Evolutionary conservation across 2,113 vertebrate genomes (phyloP).

Genomic region (Atherinomorus stipes): DNA sequence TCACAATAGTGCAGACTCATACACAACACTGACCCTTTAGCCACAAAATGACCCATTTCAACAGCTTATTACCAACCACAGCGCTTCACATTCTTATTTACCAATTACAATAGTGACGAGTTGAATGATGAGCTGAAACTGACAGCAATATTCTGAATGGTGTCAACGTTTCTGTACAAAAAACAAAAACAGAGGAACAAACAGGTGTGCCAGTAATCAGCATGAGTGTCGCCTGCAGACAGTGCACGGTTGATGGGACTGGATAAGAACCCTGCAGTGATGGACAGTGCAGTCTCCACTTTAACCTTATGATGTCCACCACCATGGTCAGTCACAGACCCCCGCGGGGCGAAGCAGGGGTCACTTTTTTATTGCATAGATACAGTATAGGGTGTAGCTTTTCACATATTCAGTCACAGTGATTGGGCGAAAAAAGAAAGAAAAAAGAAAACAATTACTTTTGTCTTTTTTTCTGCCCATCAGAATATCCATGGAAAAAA

Average conservation of each 20-base stretch:
- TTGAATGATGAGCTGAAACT: constrained; percentile 12
- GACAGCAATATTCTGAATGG: constrained; percentile 26
- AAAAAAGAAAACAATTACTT: background rate
- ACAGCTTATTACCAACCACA: background rate
- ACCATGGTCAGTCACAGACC: constrained; percentile 32
- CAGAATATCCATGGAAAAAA: constrained; percentile 58
- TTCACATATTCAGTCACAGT: constrained; percentile 82
- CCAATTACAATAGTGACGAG: background rate
- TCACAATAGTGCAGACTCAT: constrained; percentile 17
- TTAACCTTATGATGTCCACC: constrained; percentile 24
- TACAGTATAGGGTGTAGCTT: constrained; percentile 76
- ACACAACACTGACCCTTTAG: constrained; percentile 30
- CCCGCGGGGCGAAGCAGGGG: constrained; percentile 40
- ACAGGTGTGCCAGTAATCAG: constrained; percentile 45
- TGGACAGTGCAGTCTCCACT: constrained; percentile 31
- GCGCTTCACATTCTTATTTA: constrained; percentile 21
- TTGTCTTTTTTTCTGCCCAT: constrained; percentile 50
- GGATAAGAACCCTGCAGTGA: constrained; percentile 41
- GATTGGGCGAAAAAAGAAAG: constrained; percentile 62
- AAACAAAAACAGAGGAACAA: constrained; percentile 67
- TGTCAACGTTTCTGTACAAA: background rate
- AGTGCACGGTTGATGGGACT: constrained; percentile 19
- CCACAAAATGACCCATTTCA: constrained; percentile 2
- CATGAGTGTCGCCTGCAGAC: constrained; percentile 42
- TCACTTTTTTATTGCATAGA: constrained; percentile 83